phyloP scores from a whole-genome alignment of 2,797 vertebrate genomes.

The Limnodromus scolopaceus region DNA sequence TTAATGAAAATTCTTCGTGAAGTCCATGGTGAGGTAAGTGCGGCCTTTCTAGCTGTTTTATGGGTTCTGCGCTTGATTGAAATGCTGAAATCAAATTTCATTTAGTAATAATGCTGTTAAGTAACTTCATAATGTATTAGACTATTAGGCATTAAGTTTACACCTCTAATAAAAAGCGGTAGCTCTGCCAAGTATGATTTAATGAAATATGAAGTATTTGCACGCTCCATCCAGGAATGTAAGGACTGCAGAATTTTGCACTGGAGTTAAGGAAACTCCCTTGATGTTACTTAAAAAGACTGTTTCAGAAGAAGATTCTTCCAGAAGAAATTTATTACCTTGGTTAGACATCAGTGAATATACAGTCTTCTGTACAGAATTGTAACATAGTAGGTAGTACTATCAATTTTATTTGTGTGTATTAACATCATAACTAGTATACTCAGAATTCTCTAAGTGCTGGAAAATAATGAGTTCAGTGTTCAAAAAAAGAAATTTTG shows the following conservation, averaged over 20 bases:
- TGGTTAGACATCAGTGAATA: not conserved
- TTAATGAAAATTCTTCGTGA: slow-evolving; percentile 82
- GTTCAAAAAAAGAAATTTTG: not conserved
- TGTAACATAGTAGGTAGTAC: not conserved
- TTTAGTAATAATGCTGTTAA: not conserved
- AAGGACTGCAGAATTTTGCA: not conserved
- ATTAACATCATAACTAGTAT: not conserved
- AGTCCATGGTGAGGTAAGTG: slow-evolving; percentile 85
- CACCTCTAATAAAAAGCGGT: not conserved
- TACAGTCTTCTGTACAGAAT: not conserved
- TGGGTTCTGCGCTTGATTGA: not conserved
- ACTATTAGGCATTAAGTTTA: not conserved
- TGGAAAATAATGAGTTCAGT: not conserved
- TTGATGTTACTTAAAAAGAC: not conserved
- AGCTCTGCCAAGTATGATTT: not conserved
- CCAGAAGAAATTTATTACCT: not conserved
- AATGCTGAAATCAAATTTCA: not conserved
- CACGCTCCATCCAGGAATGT: not conserved
- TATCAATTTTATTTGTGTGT: not conserved
- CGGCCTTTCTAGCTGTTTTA: not conserved
- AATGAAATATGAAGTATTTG: not conserved
- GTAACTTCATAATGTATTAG: not conserved
- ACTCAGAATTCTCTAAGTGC: not conserved
- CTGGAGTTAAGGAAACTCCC: not conserved
- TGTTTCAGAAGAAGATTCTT: not conserved